Percentiles rank a stretch among this genome's conserved stretches.
These are phyloP conservation scores for Pampusana beccarii DNA, from an alignment of 2,113 vertebrate species.

Conservation along the genomic window DNA sequence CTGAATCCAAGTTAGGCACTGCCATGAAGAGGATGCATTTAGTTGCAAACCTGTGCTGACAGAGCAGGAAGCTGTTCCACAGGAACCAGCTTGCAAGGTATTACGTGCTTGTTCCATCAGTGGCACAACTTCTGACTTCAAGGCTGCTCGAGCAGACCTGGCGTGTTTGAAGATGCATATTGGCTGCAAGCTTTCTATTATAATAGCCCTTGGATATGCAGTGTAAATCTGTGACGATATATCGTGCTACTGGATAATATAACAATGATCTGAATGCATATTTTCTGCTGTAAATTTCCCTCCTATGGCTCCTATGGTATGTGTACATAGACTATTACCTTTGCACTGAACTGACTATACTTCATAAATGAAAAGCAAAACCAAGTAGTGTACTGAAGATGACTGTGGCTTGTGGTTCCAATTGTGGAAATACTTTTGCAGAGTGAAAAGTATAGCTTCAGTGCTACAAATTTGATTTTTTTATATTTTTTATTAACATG, in stretches of 20 bases:
- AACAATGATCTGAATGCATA: not conserved
- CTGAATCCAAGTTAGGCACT: not conserved
- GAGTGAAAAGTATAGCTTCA: conserved; percentile 36
- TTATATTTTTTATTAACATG: conserved; percentile 69
- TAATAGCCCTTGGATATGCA: conserved; percentile 38
- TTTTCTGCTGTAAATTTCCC: conserved; percentile 39
- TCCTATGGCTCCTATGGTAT: not conserved
- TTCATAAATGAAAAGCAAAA: not conserved
- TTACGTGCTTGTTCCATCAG: not conserved
- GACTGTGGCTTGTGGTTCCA: not conserved
- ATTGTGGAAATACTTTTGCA: not conserved
- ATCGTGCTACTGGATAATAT: conserved; percentile 12
- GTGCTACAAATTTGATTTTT: conserved; percentile 54
- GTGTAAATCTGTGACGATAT: conserved; percentile 6
- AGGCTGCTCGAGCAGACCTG: not conserved
- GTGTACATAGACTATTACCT: conserved; percentile 29
- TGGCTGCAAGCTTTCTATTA: not conserved
- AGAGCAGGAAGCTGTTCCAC: not conserved
- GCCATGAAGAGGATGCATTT: conserved; percentile 32
- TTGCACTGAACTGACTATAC: conserved; percentile 30
- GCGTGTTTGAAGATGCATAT: not conserved
- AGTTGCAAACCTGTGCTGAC: not conserved
- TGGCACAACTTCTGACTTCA: not conserved
- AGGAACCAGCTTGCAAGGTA: not conserved
- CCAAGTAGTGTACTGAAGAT: not conserved